phyloP scores from a whole-genome alignment of 1,140 invertebrate species.

The Choristoneura fumiferana region DNA sequence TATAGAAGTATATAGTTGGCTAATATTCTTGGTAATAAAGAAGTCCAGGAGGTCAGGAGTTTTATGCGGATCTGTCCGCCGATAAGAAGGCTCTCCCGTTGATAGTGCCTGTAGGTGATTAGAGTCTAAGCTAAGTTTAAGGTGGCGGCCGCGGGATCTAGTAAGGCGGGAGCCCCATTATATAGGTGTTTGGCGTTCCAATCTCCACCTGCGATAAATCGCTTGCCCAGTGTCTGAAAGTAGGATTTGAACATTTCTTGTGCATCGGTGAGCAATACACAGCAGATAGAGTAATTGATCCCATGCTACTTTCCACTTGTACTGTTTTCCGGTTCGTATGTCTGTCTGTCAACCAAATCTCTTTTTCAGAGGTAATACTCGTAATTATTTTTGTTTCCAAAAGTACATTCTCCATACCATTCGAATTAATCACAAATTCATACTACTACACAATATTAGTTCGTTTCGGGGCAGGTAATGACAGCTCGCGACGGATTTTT shows the following conservation, averaged over 20 bases:
- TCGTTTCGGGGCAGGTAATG: too few species aligned
- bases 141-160: constrained; percentile 22
- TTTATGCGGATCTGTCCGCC: constrained; percentile 21
- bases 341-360: too few species aligned
- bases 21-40: not conserved
- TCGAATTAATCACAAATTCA: too few species aligned
- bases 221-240: constrained; percentile 21
- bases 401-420: too few species aligned
- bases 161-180: constrained; percentile 27
- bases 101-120: constrained; percentile 10
- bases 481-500: too few species aligned
- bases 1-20: not conserved
- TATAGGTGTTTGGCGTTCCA: constrained; percentile 33
- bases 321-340: too few species aligned
- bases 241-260: constrained; percentile 15
- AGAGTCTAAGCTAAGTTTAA: constrained; percentile 22
- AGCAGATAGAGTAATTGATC: constrained; percentile 18
- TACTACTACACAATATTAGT: too few species aligned
- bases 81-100: constrained; percentile 22
- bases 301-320: not conserved
- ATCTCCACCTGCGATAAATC: constrained; percentile 30
- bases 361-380: too few species aligned
- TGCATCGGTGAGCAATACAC: constrained; percentile 33
- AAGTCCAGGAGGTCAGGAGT: constrained; percentile 25
- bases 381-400: too few species aligned